Conservation (phyloP, 2,797 vertebrate genomes). For the Eptatretus atami region DNA sequence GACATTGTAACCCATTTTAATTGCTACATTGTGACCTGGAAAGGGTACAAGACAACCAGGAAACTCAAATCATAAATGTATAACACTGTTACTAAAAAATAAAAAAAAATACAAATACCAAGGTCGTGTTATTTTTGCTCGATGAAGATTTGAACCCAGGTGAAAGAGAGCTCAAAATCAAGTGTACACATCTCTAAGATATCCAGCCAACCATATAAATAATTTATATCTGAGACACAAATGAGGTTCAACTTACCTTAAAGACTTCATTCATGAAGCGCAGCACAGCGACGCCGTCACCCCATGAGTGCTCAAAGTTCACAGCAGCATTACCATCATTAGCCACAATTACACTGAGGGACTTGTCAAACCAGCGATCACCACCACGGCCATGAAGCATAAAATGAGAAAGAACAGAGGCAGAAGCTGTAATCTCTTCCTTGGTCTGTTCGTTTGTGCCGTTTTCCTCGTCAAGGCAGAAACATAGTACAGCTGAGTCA, state of each 20-base stretch:
- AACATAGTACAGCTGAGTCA: slow-evolving; percentile 63
- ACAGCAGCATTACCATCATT: slow-evolving; percentile 45
- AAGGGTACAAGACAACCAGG: no score
- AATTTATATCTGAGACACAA: no score
- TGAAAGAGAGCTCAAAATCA: no score
- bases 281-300: slow-evolving; percentile 75
- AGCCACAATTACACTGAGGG: slow-evolving; percentile 49
- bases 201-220: no score
- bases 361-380: slow-evolving; percentile 93
- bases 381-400: slow-evolving; percentile 63
- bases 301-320: slow-evolving; percentile 89
- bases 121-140: no score
- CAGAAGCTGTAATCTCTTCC: slow-evolving; percentile 5
- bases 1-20: no score
- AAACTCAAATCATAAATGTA: no score
- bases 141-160: no score
- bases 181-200: no score
- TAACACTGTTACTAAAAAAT: no score
- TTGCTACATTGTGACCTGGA: no score
- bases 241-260: slow-evolving; percentile 13
- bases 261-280: slow-evolving; percentile 72
- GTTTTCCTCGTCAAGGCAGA: slow-evolving; percentile 50
- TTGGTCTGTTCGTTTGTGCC: slow-evolving; percentile 18
- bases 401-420: slow-evolving; percentile 39
- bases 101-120: no score